phyloP scores from a whole-genome alignment of 2,888 invertebrate species.

The Carcina quercana region DNA sequence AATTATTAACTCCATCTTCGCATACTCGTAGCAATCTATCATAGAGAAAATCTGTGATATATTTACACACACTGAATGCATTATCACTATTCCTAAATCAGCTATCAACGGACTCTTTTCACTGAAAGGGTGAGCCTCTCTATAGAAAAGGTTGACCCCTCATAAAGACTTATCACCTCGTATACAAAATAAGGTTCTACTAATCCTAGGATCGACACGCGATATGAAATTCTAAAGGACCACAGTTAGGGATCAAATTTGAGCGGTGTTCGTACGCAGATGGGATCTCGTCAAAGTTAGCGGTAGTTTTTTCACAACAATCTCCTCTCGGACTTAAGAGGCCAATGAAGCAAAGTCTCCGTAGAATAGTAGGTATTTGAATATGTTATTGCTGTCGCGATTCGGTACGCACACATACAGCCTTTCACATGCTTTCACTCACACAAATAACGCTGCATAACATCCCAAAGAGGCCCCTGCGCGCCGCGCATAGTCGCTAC shows the following conservation, averaged over 20 bases:
- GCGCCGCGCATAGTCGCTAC: too few species aligned
- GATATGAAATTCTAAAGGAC: constrained; percentile 35
- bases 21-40: constrained; percentile 64
- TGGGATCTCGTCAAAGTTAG: constrained; percentile 67
- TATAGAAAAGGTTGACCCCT: constrained; percentile 75
- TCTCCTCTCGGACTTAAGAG: constrained; percentile 73
- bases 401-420: too few species aligned
- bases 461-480: too few species aligned
- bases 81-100: constrained; percentile 73
- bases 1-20: constrained; percentile 26
- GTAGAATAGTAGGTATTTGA: too few species aligned
- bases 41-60: constrained; percentile 69
- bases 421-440: too few species aligned
- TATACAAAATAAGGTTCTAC: constrained; percentile 73
- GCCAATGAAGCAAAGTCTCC: too few species aligned
- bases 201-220: constrained; percentile 45
- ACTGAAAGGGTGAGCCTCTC: constrained; percentile 72
- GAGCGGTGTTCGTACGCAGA: constrained; percentile 33
- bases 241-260: constrained; percentile 47
- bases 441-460: too few species aligned
- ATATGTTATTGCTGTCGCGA: too few species aligned
- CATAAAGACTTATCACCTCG: constrained; percentile 75
- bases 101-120: constrained; percentile 74
- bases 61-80: constrained; percentile 69
- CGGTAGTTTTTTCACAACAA: constrained; percentile 73